Conservation (phyloP, 2,888 invertebrate genomes). For the Caenorhabditis sp. region DNA sequence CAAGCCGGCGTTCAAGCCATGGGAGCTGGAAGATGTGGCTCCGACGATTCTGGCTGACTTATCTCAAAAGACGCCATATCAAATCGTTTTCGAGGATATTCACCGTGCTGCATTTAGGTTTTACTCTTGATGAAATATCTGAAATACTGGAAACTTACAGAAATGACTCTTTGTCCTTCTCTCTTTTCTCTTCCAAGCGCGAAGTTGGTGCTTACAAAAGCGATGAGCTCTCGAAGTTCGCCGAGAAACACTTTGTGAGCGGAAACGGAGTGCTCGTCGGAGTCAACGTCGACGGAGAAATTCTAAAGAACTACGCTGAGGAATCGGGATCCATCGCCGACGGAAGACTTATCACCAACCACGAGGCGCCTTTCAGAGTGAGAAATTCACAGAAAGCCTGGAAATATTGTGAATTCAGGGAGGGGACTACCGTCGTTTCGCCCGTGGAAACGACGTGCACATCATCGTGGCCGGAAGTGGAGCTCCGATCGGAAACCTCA, state of each 20-base stretch:
- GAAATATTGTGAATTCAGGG: constrained; percentile 30
- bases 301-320: constrained; percentile 82
- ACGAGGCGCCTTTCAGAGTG: constrained; percentile 23
- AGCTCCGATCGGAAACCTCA: constrained; percentile 40
- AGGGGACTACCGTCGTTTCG: constrained; percentile 57
- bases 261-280: constrained; percentile 87
- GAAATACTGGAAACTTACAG: constrained; percentile 14
- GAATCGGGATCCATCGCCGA: constrained; percentile 31
- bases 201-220: constrained; percentile 59
- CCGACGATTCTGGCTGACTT: constrained; percentile 51
- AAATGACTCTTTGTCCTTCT: constrained; percentile 58
- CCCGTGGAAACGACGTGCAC: constrained; percentile 46
- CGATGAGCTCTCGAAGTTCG: constrained; percentile 44
- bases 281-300: constrained; percentile 85
- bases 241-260: constrained; percentile 77
- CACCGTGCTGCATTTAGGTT: constrained; percentile 64
- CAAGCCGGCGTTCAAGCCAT: constrained; percentile 89
- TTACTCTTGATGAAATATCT: neutral
- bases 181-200: constrained; percentile 56
- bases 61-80: constrained; percentile 44
- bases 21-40: constrained; percentile 87
- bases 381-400: neutral
- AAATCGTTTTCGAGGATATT: constrained; percentile 59
- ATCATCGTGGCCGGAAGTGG: constrained; percentile 62
- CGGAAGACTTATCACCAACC: constrained; percentile 8